These are phyloP conservation scores for Drosophila multiciliata DNA, from an alignment of 2,888 invertebrate species.

Conservation along the genomic window DNA sequence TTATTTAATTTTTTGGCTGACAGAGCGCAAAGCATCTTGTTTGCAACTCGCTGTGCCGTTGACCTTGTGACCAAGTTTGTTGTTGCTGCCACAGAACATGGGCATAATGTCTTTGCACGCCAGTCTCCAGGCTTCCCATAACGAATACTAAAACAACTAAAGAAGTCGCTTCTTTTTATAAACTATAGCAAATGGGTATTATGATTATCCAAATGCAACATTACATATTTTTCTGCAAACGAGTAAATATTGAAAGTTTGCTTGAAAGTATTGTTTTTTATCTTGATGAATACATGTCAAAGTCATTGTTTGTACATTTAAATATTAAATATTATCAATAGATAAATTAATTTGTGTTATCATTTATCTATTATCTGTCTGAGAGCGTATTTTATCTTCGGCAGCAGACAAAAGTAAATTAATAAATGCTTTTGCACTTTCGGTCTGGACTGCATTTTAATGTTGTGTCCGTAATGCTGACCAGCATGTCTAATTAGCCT, in stretches of 20 bases:
- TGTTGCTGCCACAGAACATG: conserved; percentile 29
- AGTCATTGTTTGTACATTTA: not conserved
- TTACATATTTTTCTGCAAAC: not conserved
- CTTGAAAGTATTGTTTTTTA: not conserved
- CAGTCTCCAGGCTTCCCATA: conserved; percentile 13
- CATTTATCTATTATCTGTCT: not conserved
- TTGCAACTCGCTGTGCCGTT: conserved; percentile 23
- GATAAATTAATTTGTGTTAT: not conserved
- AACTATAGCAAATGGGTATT: not conserved
- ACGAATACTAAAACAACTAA: not conserved
- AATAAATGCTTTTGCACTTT: conserved; percentile 8
- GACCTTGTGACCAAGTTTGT: conserved; percentile 57
- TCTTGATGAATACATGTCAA: not conserved
- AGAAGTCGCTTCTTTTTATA: conserved; percentile 15
- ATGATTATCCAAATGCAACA: not conserved
- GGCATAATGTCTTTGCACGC: conserved; percentile 47
- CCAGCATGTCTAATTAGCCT: conserved; percentile 69
- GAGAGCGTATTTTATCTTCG: conserved; percentile 3
- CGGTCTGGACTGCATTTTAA: conserved; percentile 49
- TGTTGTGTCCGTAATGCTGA: conserved; percentile 34
- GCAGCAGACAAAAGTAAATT: not conserved
- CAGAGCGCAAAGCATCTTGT: conserved; percentile 41
- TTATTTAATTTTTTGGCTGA: conserved; percentile 5
- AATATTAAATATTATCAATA: not conserved
- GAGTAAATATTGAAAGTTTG: not conserved